phyloP scores from a whole-genome alignment of 2,888 invertebrate species.

The Pseudococcus viburni region DNA sequence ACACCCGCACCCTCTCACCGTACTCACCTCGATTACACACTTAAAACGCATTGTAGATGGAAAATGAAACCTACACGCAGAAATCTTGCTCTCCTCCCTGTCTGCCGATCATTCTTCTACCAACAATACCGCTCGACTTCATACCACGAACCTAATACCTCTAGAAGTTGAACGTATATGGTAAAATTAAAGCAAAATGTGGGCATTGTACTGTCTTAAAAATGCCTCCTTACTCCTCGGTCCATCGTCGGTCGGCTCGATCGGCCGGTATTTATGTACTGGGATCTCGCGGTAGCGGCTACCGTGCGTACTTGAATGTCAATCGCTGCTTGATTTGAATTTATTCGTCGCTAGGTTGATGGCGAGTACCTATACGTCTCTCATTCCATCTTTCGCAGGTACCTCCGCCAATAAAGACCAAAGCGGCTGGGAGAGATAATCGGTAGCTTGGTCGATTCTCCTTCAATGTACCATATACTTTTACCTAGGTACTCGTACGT shows the following conservation, averaged over 20 bases:
- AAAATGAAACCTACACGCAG: no score
- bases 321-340: conserved; percentile 66
- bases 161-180: conserved; percentile 32
- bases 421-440: conserved; percentile 29
- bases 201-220: conserved; percentile 64
- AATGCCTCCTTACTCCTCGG: not conserved
- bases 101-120: no score
- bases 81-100: no score
- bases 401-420: not conserved
- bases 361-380: not conserved
- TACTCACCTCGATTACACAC: no score
- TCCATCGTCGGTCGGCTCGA: not conserved
- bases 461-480: not conserved
- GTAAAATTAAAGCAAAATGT: conserved; percentile 60
- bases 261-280: conserved; percentile 53
- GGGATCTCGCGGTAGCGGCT: conserved; percentile 41
- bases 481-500: not conserved
- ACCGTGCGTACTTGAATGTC: conserved; percentile 63
- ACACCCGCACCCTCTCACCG: no score
- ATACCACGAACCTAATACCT: no score
- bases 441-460: conserved; percentile 26
- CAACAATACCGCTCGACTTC: no score
- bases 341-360: conserved; percentile 56
- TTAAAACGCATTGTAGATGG: no score
- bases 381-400: not conserved